Base-by-base conservation (phyloP, 30 jellyfish, hydroid and myxozoan genomes). In the Sanderia malayensis region DNA sequence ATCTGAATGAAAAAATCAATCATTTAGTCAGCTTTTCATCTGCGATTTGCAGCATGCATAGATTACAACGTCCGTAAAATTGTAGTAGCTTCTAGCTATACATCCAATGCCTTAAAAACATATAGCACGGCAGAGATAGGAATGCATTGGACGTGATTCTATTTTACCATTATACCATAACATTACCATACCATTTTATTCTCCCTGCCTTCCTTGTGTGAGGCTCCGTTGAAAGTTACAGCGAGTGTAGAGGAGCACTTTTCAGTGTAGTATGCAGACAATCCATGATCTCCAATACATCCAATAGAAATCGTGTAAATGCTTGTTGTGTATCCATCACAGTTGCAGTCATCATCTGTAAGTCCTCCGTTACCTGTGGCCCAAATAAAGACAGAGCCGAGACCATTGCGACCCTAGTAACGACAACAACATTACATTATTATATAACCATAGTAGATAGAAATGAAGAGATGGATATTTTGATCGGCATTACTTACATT, bases 281-380 rank as follows among this genome's bases (percentile, higher is more conserved):
- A 60, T 7, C 99, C 99, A 61, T 93, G 99, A 30, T 93, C 99
- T 4, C 99, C 99, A 21, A 93, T 93, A 84, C 99, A 93, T 0
- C 99, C 99, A 33, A 93, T 93, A 4, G 99, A 93, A 45, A 93
- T 93, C 8, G 99, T 93, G 80, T 82, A 93, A 6, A 93, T 93
- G 45, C 97, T 86, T 41, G 99, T 93, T 32, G 99, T 93, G 73
- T 93, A 93, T 11, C 99, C 99, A 67, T 93, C 99, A 60, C 99
- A 93, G 83, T 93, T 93, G 46, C 99, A 93, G 53, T 93, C 99
- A 71, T 93, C 99, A 73, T 93, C 99, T 20, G 99, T 93, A 76
- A 93, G 69, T 15, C 99, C 99, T 20, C 99, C 99, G 70, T 93
- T 93, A 0, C 99, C 99, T n/a, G 99, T 93, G 20, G 99, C 99